Percentiles rank a stretch among this genome's conserved stretches.
phyloP scores from a whole-genome alignment of 2,888 invertebrate genomes.

The Diabrotica balteata region DNA sequence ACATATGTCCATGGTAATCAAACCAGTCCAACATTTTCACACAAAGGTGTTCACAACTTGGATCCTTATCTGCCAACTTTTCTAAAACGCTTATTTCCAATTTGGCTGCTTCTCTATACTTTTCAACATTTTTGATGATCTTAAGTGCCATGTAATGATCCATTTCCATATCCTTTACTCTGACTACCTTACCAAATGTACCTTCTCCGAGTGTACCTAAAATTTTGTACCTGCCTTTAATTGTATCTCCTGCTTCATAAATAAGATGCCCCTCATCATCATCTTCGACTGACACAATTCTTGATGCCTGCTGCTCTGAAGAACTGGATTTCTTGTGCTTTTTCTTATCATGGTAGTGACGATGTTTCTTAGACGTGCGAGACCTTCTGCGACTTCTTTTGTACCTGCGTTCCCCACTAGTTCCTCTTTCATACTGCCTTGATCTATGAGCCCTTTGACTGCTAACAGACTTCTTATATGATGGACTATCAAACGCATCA shows the following conservation, averaged over 20 bases:
- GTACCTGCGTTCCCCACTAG: constrained; percentile 81
- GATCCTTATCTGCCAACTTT: constrained; percentile 93
- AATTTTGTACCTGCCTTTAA: constrained; percentile 99
- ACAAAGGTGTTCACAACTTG: constrained; percentile 90
- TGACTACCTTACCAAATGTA: constrained; percentile 99
- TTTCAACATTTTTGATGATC: constrained; percentile 99
- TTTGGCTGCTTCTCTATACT: constrained; percentile 98
- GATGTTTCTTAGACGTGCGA: constrained; percentile 78
- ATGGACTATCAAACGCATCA: constrained; percentile 68
- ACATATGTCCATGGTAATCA: constrained; percentile 98
- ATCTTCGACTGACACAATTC: constrained; percentile 95
- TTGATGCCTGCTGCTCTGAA: constrained; percentile 75
- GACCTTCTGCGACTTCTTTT: constrained; percentile 86
- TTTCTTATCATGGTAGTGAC: constrained; percentile 51
- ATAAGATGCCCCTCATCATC: constrained; percentile 99
- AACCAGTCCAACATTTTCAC: constrained; percentile 98
- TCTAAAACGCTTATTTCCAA: constrained; percentile 98
- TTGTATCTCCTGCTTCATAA: constrained; percentile 98
- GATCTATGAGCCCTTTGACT: constrained; percentile 68
- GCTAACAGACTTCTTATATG: constrained; percentile 65
- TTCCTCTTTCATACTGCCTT: constrained; percentile 74
- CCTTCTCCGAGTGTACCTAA: constrained; percentile 98
- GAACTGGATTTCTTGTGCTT: constrained; percentile 62
- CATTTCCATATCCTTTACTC: constrained; percentile 96
- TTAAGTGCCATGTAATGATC: constrained; percentile 95